Evolutionary conservation across 2,797 vertebrate species (phyloP).

Genomic region (Pantherophis vulpinus): DNA sequence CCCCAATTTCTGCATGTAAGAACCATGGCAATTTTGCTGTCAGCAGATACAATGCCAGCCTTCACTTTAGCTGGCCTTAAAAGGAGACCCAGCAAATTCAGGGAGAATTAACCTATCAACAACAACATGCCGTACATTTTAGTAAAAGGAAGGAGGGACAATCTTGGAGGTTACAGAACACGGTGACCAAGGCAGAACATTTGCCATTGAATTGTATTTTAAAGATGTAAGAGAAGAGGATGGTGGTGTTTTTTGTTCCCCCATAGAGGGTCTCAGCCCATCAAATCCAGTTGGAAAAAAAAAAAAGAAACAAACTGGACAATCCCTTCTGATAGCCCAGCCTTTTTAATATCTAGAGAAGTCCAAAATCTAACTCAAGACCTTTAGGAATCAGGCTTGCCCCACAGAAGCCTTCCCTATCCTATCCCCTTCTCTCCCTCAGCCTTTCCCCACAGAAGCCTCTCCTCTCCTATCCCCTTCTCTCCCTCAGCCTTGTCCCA

Average conservation of each 20-base stretch:
- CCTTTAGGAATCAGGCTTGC: background rate
- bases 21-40: background rate
- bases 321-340: background rate
- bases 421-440: no score
- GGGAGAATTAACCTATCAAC: background rate
- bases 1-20: background rate
- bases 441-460: no score
- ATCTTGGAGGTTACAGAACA: background rate
- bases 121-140: background rate
- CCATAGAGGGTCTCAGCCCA: background rate
- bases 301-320: background rate
- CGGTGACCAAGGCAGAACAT: background rate
- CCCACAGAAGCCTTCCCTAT: no score
- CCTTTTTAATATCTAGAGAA: background rate
- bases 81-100: background rate
- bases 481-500: no score
- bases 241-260: accelerated
- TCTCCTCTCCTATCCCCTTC: no score
- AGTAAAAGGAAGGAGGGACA: background rate
- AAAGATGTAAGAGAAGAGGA: background rate
- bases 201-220: background rate
- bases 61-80: background rate
- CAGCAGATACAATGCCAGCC: background rate
- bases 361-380: background rate
- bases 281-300: background rate